Evolutionary conservation across 2,113 vertebrate genomes (phyloP).

Genomic region (Falco punctatus): DNA sequence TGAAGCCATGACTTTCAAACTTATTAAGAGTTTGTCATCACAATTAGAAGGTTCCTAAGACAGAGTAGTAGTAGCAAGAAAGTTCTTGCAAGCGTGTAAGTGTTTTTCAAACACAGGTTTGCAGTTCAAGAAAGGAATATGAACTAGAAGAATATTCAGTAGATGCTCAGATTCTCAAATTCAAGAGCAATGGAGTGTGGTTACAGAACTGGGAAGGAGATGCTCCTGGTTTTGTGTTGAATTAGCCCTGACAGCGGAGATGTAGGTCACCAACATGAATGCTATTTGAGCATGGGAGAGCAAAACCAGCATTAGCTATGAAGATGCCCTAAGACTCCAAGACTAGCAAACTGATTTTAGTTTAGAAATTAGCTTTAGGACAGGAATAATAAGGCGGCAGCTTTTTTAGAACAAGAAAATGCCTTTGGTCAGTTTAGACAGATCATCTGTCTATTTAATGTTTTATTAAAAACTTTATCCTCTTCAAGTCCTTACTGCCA

Average conservation of each 20-base stretch:
- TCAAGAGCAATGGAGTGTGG: not conserved
- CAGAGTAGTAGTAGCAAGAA: not conserved
- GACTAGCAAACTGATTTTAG: not conserved
- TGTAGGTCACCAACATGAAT: not conserved
- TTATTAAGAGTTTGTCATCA: not conserved
- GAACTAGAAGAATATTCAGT: not conserved
- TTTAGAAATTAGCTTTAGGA: not conserved
- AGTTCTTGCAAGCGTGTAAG: not conserved
- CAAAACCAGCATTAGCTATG: not conserved
- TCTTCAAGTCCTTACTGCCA: slow-evolving; percentile 15
- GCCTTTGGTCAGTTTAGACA: not conserved
- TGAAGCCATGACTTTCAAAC: not conserved
- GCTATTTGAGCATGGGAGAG: not conserved
- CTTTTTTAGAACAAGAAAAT: slow-evolving; percentile 27
- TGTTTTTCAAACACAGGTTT: not conserved
- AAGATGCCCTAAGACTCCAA: not conserved
- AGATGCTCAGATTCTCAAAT: not conserved
- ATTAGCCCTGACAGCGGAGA: not conserved
- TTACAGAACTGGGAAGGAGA: not conserved
- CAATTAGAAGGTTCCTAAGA: not conserved
- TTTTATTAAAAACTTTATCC: slow-evolving; percentile 41
- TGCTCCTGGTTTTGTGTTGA: not conserved
- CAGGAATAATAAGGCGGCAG: not conserved
- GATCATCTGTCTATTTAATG: slow-evolving; percentile 36
- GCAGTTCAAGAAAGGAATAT: not conserved